These are phyloP conservation scores for Creontiades dilutus DNA, from an alignment of 2,888 invertebrate species.

Conservation along the genomic window DNA sequence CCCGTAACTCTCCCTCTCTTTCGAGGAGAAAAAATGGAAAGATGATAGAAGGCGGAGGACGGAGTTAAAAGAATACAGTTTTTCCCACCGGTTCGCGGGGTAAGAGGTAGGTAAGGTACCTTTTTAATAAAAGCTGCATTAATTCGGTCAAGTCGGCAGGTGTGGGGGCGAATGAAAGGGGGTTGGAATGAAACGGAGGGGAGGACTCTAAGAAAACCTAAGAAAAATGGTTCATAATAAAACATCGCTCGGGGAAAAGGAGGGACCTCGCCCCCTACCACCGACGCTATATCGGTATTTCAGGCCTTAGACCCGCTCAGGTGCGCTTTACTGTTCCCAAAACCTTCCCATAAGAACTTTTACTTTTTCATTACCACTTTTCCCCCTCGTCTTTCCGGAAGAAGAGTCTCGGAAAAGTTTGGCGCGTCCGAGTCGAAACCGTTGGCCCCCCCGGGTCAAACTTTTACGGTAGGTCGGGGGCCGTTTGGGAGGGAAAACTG, in stretches of 20 bases:
- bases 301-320: constrained; percentile 53
- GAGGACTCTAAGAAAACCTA: constrained; percentile 44
- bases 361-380: constrained; percentile 67
- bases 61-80: constrained; percentile 45
- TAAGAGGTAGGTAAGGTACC: neutral
- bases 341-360: constrained; percentile 59
- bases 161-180: constrained; percentile 18
- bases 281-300: constrained; percentile 61
- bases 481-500: constrained; percentile 33
- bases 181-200: constrained; percentile 35
- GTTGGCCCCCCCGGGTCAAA: constrained; percentile 20
- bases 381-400: neutral
- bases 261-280: neutral
- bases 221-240: constrained; percentile 70
- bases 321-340: constrained; percentile 64
- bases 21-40: neutral
- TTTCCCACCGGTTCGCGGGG: neutral
- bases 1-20: constrained; percentile 50
- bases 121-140: constrained; percentile 70
- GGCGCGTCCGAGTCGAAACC: neutral
- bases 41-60: neutral
- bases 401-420: neutral
- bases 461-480: constrained; percentile 56
- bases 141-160: constrained; percentile 70
- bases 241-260: constrained; percentile 56